Evolutionary conservation across 2,888 invertebrate genomes (phyloP).

Genomic region (Julus scandinavius): DNA sequence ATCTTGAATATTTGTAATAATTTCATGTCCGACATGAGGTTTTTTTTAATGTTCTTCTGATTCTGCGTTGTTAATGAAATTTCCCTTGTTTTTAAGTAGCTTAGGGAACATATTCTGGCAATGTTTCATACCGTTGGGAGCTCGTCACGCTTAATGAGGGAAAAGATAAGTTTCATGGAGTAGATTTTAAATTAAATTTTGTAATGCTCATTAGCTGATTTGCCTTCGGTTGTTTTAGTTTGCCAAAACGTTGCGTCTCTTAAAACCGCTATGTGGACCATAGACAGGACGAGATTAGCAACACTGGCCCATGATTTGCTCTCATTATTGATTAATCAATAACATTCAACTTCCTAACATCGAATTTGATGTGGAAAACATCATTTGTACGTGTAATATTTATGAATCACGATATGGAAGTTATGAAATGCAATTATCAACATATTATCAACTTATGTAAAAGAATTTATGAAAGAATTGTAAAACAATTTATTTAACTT

Average conservation of each 20-base stretch:
- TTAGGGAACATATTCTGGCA: not conserved
- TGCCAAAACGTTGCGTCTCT: not conserved
- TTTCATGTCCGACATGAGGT: not conserved
- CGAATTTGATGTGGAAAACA: not conserved
- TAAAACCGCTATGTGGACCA: not conserved
- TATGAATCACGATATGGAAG: no score
- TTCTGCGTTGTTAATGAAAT: not conserved
- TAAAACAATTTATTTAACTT: no score
- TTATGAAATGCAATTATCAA: no score
- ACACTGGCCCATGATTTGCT: not conserved
- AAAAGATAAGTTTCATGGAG: conserved; percentile 3
- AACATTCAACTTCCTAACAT: not conserved
- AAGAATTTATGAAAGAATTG: no score
- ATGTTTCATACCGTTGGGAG: not conserved
- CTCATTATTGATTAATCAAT: not conserved
- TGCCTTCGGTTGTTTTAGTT: not conserved
- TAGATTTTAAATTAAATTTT: conserved; percentile 36
- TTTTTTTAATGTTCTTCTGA: not conserved
- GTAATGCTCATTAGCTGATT: conserved; percentile 15
- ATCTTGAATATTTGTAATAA: no score
- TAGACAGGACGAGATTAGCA: not conserved
- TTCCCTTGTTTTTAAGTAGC: not conserved
- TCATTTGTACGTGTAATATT: no score
- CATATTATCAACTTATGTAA: no score
- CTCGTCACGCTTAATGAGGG: not conserved